Conservation (phyloP, 1,140 invertebrate genomes). For the Globodera ellingtonae region DNA sequence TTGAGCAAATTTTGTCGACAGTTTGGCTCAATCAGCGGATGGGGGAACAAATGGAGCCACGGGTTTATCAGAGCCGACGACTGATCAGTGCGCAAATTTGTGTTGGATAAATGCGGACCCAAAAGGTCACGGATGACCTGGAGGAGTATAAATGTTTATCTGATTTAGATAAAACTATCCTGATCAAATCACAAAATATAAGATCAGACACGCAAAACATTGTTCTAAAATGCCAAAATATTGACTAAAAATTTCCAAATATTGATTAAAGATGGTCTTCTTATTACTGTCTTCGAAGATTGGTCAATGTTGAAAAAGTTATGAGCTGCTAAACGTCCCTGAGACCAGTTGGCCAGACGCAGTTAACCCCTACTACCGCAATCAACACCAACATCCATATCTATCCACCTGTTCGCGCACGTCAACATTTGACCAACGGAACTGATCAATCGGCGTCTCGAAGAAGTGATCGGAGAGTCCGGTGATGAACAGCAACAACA, state of each 20-base stretch:
- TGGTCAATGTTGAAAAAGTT: too few species aligned
- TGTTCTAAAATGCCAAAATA: too few species aligned
- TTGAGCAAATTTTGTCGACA: constrained; percentile 42
- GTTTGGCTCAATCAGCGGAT: constrained; percentile 31
- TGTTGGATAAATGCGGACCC: background rate
- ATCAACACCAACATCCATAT: background rate
- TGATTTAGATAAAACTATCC: too few species aligned
- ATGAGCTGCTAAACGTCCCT: too few species aligned
- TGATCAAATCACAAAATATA: too few species aligned
- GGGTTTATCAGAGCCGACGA: constrained; percentile 17
- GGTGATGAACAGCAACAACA: constrained; percentile 7
- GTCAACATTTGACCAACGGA: constrained; percentile 41
- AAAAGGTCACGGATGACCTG: background rate
- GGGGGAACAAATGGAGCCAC: constrained; percentile 16
- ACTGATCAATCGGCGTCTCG: constrained; percentile 19
- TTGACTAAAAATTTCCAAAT: too few species aligned
- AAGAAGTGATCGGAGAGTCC: constrained; percentile 24
- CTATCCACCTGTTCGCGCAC: constrained; percentile 38
- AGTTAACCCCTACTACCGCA: too few species aligned
- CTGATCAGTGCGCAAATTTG: constrained; percentile 6
- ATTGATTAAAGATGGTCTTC: too few species aligned
- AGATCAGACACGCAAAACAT: too few species aligned
- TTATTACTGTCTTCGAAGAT: too few species aligned
- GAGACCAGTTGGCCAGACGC: too few species aligned
- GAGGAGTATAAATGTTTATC: background rate